These are phyloP conservation scores for Hipparchia semele DNA, from an alignment of 2,888 invertebrate genomes.

Conservation along the genomic window DNA sequence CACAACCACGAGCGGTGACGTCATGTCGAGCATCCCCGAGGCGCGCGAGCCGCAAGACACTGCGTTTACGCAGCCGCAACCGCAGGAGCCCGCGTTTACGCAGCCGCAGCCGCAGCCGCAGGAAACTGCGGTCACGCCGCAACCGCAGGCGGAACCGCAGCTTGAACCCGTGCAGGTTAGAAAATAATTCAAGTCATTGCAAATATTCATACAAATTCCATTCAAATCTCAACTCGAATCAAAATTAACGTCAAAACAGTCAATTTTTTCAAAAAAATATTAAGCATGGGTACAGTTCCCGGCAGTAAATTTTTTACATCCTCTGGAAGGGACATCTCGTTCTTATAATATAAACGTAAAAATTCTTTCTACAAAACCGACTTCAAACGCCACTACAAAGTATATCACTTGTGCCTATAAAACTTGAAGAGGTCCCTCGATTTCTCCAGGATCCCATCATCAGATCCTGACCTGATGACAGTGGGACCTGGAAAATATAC, in stretches of 20 bases:
- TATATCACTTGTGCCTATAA: too few relatives aligned
- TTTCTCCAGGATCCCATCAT: too few relatives aligned
- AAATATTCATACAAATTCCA: too few relatives aligned
- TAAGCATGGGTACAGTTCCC: background rate
- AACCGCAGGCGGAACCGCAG: conserved; percentile 48
- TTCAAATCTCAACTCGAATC: background rate
- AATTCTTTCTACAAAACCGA: too few relatives aligned
- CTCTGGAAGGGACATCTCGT: too few relatives aligned
- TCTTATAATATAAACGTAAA: too few relatives aligned
- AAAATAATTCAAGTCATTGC: background rate
- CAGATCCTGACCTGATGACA: too few relatives aligned
- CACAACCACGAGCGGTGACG: conserved; percentile 69
- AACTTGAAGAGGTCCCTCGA: too few relatives aligned
- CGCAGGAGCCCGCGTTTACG: conserved; percentile 36
- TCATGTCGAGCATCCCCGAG: conserved; percentile 65
- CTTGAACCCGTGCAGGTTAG: conserved; percentile 27
- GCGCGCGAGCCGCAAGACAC: conserved; percentile 76
- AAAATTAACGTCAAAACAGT: too few relatives aligned
- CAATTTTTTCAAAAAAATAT: background rate
- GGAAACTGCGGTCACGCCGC: conserved; percentile 68
- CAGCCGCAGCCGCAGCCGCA: conserved; percentile 32
- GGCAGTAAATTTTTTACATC: too few relatives aligned
- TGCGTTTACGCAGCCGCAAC: conserved; percentile 48
- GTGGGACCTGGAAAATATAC: too few relatives aligned
- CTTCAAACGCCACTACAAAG: too few relatives aligned